phyloP scores from a whole-genome alignment of 2,113 vertebrate species.

The Gnathonemus longibarbis region DNA sequence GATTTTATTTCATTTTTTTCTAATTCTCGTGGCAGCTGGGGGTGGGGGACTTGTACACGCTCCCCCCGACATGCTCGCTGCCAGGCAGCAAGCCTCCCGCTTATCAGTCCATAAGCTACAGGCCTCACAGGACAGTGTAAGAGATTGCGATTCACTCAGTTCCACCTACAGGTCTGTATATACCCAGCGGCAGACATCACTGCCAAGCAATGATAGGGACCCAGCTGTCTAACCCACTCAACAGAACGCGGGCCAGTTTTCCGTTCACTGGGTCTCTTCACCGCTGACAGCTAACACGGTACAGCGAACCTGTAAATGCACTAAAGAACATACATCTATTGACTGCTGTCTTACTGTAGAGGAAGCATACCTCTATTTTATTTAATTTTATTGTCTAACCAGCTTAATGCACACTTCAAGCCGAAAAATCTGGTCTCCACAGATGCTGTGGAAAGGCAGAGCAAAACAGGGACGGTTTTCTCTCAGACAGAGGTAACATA shows the following conservation, averaged over 20 bases:
- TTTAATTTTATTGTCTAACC: not conserved
- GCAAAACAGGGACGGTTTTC: not conserved
- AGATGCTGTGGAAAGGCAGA: not conserved
- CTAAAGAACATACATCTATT: not conserved
- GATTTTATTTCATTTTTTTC: not conserved
- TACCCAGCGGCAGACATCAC: not conserved
- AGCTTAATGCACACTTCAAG: not conserved
- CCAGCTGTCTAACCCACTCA: conserved; percentile 2
- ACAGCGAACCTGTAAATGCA: not conserved
- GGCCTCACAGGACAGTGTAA: not conserved
- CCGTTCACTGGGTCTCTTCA: not conserved
- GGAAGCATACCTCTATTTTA: not conserved
- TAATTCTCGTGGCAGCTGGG: not conserved
- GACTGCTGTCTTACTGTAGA: conserved; percentile 1
- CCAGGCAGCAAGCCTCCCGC: not conserved
- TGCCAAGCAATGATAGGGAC: conserved; percentile 2
- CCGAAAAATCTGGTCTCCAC: not conserved
- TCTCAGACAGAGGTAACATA: not conserved
- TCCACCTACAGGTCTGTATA: not conserved
- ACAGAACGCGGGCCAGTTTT: conserved; percentile 1
- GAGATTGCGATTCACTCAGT: conserved; percentile 2
- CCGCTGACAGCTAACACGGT: not conserved
- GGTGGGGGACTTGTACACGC: not conserved
- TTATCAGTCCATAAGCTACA: not conserved
- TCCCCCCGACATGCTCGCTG: not conserved